Percentiles rank a stretch among this genome's conserved stretches.
These are phyloP conservation scores for Galemys pyrenaicus DNA, from an alignment of 2,113 vertebrate species.

Conservation along the genomic window DNA sequence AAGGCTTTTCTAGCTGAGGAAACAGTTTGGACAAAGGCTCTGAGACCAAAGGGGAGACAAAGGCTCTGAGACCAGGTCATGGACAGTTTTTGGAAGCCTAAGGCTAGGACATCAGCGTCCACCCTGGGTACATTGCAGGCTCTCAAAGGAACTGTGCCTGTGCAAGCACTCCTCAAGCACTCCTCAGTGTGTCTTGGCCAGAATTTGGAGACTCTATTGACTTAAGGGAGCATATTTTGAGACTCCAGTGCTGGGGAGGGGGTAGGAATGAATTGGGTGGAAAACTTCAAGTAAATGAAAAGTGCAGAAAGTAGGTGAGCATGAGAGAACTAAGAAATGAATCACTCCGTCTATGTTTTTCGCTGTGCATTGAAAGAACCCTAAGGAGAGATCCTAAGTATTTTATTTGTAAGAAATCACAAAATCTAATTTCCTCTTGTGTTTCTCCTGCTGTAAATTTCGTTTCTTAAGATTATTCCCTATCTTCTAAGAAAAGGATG, in stretches of 20 bases:
- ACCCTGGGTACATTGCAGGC: neutral
- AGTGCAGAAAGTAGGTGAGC: neutral
- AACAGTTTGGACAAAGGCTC: neutral
- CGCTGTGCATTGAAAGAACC: neutral
- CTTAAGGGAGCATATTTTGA: neutral
- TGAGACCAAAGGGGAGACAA: neutral
- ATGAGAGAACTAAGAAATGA: neutral
- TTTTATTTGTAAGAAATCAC: neutral
- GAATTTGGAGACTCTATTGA: neutral
- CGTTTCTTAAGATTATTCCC: neutral
- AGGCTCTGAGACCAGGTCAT: neutral
- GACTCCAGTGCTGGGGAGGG: neutral
- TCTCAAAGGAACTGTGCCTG: neutral
- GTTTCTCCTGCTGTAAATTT: neutral
- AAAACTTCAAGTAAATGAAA: neutral
- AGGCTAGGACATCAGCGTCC: neutral
- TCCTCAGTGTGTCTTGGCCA: neutral
- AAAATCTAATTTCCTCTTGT: neutral
- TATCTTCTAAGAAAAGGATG: slow-evolving; percentile 16
- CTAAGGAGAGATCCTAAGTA: neutral
- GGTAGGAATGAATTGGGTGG: neutral
- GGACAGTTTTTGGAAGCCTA: neutral
- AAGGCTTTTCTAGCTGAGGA: neutral
- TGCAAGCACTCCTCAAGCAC: too few species aligned
- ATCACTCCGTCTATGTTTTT: fast-evolving